Conservation (phyloP, 2,113 vertebrate genomes). For the Mastomys natalensis region DNA sequence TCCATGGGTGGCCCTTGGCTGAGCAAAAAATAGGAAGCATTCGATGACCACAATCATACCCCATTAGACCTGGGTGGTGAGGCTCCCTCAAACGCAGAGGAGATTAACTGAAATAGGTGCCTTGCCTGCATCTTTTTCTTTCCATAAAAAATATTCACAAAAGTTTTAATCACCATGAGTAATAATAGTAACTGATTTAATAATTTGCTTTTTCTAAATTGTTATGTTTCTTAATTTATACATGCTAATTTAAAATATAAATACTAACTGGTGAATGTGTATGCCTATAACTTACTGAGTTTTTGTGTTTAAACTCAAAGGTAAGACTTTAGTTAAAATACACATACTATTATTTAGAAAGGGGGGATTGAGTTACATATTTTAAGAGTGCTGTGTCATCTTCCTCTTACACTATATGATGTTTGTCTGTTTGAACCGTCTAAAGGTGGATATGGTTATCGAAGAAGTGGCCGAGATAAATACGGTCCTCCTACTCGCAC, state of each 20-base stretch:
- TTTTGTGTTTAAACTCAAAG: constrained; percentile 46
- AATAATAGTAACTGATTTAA: constrained; percentile 85
- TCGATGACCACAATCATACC: constrained; percentile 94
- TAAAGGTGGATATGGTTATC: constrained; percentile 96
- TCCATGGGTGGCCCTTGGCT: constrained; percentile 97
- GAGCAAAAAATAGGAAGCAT: constrained; percentile 96
- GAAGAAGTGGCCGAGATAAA: constrained; percentile 96
- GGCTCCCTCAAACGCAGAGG: constrained; percentile 97
- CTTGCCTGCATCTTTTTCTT: constrained; percentile 92
- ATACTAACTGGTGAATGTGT: constrained; percentile 63
- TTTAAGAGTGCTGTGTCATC: constrained; percentile 65
- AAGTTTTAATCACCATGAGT: constrained; percentile 92
- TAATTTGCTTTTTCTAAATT: constrained; percentile 83
- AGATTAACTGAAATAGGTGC: constrained; percentile 96
- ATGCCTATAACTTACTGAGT: constrained; percentile 71
- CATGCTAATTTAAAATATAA: constrained; percentile 75
- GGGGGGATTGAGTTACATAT: constrained; percentile 48
- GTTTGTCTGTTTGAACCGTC: constrained; percentile 90
- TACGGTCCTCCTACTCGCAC: constrained; percentile 97
- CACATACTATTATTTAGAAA: constrained; percentile 42
- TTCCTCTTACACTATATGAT: constrained; percentile 85
- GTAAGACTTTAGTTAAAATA: constrained; percentile 59
- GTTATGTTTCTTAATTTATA: background rate
- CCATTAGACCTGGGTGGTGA: constrained; percentile 98
- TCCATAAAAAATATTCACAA: constrained; percentile 58